Percentiles rank a stretch among this genome's conserved stretches.
phyloP scores from a whole-genome alignment of 2,113 vertebrate genomes.

The Aleadryas rufinucha region DNA sequence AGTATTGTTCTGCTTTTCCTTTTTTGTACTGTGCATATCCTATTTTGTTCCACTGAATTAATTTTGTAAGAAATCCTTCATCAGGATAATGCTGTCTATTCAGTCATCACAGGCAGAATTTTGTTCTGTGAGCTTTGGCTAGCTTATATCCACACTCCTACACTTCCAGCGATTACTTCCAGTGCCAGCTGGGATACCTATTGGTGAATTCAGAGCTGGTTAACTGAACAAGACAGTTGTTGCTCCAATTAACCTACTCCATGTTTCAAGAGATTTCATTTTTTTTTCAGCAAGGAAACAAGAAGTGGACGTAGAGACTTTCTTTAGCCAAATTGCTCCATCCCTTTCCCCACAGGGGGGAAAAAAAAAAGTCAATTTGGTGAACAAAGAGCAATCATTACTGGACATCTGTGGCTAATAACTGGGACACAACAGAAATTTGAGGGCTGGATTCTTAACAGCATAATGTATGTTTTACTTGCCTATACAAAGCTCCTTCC shows the following conservation, averaged over 20 bases:
- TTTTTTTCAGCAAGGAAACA: constrained; percentile 37
- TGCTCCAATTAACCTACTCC: constrained; percentile 40
- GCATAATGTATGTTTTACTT: background rate
- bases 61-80: constrained; percentile 26
- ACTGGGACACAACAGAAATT: background rate
- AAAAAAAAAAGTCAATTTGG: constrained; percentile 5
- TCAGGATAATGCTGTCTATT: constrained; percentile 14
- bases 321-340: background rate
- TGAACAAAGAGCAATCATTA: background rate
- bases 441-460: background rate
- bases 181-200: constrained; percentile 54
- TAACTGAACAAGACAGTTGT: constrained; percentile 39
- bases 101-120: background rate
- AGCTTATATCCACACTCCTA: constrained; percentile 1
- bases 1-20: constrained; percentile 3
- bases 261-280: constrained; percentile 22
- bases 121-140: constrained; percentile 21
- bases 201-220: constrained; percentile 46
- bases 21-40: background rate
- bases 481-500: background rate
- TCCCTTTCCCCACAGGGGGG: background rate
- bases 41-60: constrained; percentile 28
- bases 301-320: constrained; percentile 16
- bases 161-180: constrained; percentile 27
- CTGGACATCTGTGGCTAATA: constrained; percentile 19